Percentiles rank a stretch among this genome's conserved stretches.
Conservation (phyloP, 2,113 vertebrate genomes). For the Mastomys natalensis region DNA sequence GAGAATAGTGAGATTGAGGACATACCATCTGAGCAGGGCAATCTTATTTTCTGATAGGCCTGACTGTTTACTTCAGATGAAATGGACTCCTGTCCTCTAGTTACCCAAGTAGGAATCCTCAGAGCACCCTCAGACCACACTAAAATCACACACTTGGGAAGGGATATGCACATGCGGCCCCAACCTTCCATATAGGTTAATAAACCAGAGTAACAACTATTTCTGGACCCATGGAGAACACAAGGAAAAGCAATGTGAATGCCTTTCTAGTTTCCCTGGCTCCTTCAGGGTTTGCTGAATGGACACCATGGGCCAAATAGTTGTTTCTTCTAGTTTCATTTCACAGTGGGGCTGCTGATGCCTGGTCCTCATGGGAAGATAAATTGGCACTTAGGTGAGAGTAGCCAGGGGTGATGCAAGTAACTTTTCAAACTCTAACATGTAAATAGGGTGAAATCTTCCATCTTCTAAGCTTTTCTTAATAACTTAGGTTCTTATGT, state of each 20-base stretch:
- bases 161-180: not conserved
- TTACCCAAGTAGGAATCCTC: not conserved
- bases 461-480: slow-evolving; percentile 5
- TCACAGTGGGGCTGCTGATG: not conserved
- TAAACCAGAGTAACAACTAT: not conserved
- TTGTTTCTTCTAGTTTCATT: not conserved
- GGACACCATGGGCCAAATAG: not conserved
- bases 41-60: not conserved
- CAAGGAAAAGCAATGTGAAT: not conserved
- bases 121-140: not conserved
- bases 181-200: not conserved
- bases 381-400: not conserved
- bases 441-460: not conserved
- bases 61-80: not conserved
- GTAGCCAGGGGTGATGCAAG: not conserved
- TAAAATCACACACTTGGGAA: not conserved
- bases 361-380: not conserved
- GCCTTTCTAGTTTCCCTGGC: not conserved
- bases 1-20: not conserved
- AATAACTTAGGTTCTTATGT: not conserved
- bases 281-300: not conserved
- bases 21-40: no score
- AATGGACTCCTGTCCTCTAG: not conserved
- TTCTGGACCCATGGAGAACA: slow-evolving; percentile 13
- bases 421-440: slow-evolving; percentile 3